These are phyloP conservation scores for Phaedon cochleariae DNA, from an alignment of 2,888 invertebrate species.

Conservation along the genomic window DNA sequence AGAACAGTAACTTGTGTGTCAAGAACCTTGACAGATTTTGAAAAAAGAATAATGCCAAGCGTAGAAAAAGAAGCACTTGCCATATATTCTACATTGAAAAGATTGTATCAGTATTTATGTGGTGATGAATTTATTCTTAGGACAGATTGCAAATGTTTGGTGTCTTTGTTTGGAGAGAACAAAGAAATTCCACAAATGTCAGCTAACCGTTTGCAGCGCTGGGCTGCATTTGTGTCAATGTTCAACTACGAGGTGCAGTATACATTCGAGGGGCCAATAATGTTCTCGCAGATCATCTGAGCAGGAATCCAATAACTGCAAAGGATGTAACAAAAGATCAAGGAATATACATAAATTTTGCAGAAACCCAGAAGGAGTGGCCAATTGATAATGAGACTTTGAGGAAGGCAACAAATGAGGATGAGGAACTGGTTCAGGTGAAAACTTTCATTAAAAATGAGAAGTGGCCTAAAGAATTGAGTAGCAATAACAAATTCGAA, in stretches of 20 bases:
- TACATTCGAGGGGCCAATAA: slow-evolving; percentile 17
- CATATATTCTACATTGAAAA: too few species aligned
- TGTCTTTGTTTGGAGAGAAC: slow-evolving; percentile 43
- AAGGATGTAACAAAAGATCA: too few species aligned
- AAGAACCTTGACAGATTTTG: slow-evolving; percentile 2
- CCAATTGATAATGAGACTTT: too few species aligned
- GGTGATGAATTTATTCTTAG: too few species aligned
- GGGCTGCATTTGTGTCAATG: slow-evolving; percentile 31
- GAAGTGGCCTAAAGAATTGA: background rate
- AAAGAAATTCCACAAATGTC: slow-evolving; percentile 51
- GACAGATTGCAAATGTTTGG: too few species aligned
- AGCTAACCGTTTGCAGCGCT: slow-evolving; percentile 50
- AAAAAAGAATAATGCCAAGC: slow-evolving; percentile 8
- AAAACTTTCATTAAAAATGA: background rate
- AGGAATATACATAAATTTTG: too few species aligned
- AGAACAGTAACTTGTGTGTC: background rate
- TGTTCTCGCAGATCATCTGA: background rate
- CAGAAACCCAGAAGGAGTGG: slow-evolving; percentile 11
- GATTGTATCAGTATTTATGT: too few species aligned
- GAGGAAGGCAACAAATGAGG: background rate
- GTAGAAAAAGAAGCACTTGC: slow-evolving; percentile 17
- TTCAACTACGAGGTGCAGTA: slow-evolving; percentile 22
- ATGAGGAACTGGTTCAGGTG: background rate
- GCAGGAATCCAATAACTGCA: slow-evolving; percentile 9
- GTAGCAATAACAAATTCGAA: background rate